These are phyloP conservation scores for Sarcophilus harrisii DNA, from an alignment of 2,797 vertebrate species.

Conservation along the genomic window DNA sequence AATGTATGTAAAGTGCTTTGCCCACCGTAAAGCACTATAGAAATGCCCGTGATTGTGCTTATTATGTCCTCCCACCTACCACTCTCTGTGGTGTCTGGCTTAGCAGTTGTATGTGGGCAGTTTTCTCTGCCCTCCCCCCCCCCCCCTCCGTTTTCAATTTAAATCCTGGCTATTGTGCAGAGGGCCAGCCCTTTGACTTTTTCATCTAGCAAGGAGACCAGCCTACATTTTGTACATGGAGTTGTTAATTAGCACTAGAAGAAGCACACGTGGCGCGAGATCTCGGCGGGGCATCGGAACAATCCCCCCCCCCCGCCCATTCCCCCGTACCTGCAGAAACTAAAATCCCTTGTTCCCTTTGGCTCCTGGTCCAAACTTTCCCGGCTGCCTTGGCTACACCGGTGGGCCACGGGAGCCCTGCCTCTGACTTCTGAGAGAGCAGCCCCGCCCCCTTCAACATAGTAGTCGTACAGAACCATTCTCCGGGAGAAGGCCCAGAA, in stretches of 20 bases:
- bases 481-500: constrained; percentile 17
- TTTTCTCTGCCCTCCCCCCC: neutral
- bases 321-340: neutral
- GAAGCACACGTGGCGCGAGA: neutral
- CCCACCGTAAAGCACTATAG: neutral
- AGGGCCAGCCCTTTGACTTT: neutral
- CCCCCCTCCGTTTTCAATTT: neutral
- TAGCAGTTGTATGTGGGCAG: neutral
- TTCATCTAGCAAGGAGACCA: neutral
- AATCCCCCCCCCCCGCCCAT: neutral
- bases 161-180: neutral
- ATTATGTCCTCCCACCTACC: neutral
- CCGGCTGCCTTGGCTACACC: no score
- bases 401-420: neutral
- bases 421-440: neutral
- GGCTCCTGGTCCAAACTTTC: neutral
- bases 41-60: neutral
- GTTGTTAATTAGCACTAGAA: neutral
- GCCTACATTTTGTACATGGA: neutral
- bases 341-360: neutral
- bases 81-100: constrained; percentile 1
- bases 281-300: neutral
- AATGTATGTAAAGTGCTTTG: neutral
- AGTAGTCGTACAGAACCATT: neutral
- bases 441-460: neutral